Evolutionary conservation across 2,797 vertebrate species (phyloP).

Genomic region (Danio tinwini): DNA sequence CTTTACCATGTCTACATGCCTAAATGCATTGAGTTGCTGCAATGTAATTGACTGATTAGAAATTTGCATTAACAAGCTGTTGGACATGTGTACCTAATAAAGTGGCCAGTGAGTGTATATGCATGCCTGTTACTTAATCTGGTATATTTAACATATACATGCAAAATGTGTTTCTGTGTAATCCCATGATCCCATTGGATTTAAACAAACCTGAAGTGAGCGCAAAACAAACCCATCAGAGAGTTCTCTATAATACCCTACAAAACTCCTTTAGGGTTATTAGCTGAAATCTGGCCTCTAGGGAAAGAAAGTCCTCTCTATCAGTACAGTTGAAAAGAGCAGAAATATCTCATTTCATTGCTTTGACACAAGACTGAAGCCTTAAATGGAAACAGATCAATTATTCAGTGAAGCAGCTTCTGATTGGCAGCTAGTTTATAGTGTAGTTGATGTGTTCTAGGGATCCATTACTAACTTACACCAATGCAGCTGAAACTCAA

Average conservation of each 20-base stretch:
- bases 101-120: neutral
- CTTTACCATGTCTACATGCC: no score
- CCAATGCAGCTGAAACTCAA: constrained; percentile 57
- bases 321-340: constrained; percentile 58
- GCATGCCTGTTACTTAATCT: neutral
- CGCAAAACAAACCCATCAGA: constrained; percentile 26
- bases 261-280: constrained; percentile 29
- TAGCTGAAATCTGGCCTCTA: constrained; percentile 24
- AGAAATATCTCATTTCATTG: constrained; percentile 56
- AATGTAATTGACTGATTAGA: no score
- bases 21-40: no score
- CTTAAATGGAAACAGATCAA: constrained; percentile 66
- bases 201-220: constrained; percentile 36
- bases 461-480: constrained; percentile 62
- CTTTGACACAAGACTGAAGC: constrained; percentile 54
- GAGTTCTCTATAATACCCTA: neutral
- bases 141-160: neutral
- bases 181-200: constrained; percentile 17
- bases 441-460: constrained; percentile 47
- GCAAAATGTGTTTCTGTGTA: neutral
- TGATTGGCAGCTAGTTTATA: constrained; percentile 59
- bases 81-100: no score
- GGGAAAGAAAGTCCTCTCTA: constrained; percentile 54
- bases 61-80: no score
- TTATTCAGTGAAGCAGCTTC: constrained; percentile 62